Percentiles rank a stretch among this genome's conserved stretches.
phyloP scores from a whole-genome alignment of 2,888 invertebrate species.

The Eretmocerus hayati region DNA sequence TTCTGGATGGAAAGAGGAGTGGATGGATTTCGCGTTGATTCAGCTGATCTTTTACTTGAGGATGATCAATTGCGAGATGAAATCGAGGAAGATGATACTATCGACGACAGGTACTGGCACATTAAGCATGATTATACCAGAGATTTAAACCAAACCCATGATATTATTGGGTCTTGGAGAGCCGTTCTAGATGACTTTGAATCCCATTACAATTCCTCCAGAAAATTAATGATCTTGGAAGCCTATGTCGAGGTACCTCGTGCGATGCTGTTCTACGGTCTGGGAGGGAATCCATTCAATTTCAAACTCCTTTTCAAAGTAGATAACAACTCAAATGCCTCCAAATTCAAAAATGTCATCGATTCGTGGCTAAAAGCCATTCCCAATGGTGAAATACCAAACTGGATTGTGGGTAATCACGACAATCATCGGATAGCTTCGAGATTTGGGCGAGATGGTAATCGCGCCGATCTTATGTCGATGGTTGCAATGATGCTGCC shows the following conservation, averaged over 20 bases:
- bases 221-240: too few relatives aligned
- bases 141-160: constrained; percentile 38
- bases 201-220: too few relatives aligned
- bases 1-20: constrained; percentile 57
- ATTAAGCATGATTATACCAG: constrained; percentile 44
- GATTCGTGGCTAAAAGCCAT: too few relatives aligned
- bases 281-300: too few relatives aligned
- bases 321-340: too few relatives aligned
- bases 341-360: too few relatives aligned
- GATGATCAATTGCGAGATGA: constrained; percentile 34
- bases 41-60: constrained; percentile 41
- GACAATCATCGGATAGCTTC: constrained; percentile 45
- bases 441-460: constrained; percentile 44
- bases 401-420: constrained; percentile 71
- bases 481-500: too few relatives aligned
- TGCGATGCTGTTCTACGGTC: too few relatives aligned
- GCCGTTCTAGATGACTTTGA: too few relatives aligned
- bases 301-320: too few relatives aligned
- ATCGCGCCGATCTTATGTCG: constrained; percentile 51
- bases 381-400: constrained; percentile 52
- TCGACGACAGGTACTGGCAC: constrained; percentile 37
- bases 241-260: too few relatives aligned
- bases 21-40: constrained; percentile 57
- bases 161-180: constrained; percentile 52
- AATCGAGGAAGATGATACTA: too few relatives aligned